A percentile compares a stretch with the other conserved stretches of the same genome.
phyloP scores from a whole-genome alignment of 2,113 vertebrate species.

The Labeo rohita region DNA sequence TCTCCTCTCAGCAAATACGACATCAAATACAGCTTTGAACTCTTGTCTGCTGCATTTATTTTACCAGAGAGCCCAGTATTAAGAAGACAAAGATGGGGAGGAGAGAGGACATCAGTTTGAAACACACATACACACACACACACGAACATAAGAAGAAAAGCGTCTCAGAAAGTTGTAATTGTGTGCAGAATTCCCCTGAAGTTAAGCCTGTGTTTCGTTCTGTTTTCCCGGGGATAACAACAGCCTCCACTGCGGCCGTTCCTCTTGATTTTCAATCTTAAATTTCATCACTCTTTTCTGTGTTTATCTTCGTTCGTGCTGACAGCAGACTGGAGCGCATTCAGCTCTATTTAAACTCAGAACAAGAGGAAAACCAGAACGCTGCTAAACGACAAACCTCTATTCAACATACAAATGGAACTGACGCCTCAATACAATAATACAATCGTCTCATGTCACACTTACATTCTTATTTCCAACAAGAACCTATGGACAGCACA shows the following conservation, averaged over 20 bases:
- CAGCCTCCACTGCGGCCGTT: background rate
- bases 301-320: conserved; percentile 27
- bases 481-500: background rate
- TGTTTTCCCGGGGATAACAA: conserved; percentile 6
- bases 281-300: conserved; percentile 27
- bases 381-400: conserved; percentile 8
- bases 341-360: conserved; percentile 30
- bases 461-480: background rate
- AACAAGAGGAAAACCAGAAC: background rate
- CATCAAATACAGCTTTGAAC: conserved; percentile 56
- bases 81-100: conserved; percentile 29
- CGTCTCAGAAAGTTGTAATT: background rate
- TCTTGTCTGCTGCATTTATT: conserved; percentile 34
- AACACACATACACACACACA: background rate
- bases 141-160: background rate
- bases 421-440: conserved; percentile 18
- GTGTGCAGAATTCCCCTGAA: conserved; percentile 2
- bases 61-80: conserved; percentile 38
- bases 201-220: background rate
- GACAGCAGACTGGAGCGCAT: conserved; percentile 43
- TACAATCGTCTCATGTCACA: background rate
- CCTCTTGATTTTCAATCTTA: conserved; percentile 29
- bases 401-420: conserved; percentile 7
- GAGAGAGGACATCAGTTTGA: conserved; percentile 12
- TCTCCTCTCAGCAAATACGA: conserved; percentile 35